Percentiles rank a stretch among this genome's conserved stretches.
Conservation (phyloP, 2,113 vertebrate genomes). For the Amblyopsis rosae region DNA sequence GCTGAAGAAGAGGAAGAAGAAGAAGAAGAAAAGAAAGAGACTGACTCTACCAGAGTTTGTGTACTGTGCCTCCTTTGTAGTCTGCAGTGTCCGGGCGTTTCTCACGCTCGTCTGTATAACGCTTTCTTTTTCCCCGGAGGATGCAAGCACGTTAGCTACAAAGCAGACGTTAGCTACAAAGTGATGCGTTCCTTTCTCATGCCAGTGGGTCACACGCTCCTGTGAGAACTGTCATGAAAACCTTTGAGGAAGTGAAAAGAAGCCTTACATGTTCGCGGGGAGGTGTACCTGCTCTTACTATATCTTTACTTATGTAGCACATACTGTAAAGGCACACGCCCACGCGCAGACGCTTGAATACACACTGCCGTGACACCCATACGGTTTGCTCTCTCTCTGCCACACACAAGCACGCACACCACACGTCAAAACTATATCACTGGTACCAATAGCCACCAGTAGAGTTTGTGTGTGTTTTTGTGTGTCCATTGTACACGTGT, state of each 20-base stretch:
- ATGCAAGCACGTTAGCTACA: slow-evolving; percentile 32
- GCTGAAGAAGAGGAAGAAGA: slow-evolving; percentile 8
- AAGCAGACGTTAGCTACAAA: slow-evolving; percentile 49
- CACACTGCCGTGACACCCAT: background rate
- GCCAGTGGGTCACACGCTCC: slow-evolving; percentile 35
- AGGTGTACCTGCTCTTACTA: background rate
- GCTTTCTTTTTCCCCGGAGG: slow-evolving; percentile 44
- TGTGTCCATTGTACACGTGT: background rate
- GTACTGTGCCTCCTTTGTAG: slow-evolving; percentile 36
- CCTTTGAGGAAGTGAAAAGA: slow-evolving; percentile 21
- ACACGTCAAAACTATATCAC: too few relatives aligned
- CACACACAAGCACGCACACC: too few relatives aligned
- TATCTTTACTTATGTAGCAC: too few relatives aligned
- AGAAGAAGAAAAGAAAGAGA: slow-evolving; percentile 1
- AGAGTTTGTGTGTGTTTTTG: background rate
- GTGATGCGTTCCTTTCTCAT: slow-evolving; percentile 39
- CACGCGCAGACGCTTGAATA: slow-evolving; percentile 6
- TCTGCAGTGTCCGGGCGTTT: slow-evolving; percentile 52
- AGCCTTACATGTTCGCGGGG: slow-evolving; percentile 28
- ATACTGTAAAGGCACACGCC: background rate
- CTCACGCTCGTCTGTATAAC: slow-evolving; percentile 50
- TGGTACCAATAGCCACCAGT: too few relatives aligned
- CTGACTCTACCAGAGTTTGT: slow-evolving; percentile 52
- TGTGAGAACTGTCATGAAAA: slow-evolving; percentile 43
- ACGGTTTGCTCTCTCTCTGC: too few relatives aligned